Evolutionary conservation across 1,140 invertebrate genomes (phyloP).

Genomic region (Polyergus mexicanus): DNA sequence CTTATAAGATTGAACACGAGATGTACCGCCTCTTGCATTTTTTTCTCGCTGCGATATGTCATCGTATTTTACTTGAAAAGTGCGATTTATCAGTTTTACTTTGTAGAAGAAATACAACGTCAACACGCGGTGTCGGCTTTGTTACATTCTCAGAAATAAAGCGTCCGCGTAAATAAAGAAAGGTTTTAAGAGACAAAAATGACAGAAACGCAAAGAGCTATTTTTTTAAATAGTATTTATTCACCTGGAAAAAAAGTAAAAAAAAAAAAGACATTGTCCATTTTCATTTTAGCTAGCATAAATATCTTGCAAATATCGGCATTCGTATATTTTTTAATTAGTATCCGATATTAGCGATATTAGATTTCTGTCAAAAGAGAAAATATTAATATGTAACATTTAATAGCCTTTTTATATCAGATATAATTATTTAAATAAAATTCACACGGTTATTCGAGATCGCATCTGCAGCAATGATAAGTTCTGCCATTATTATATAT

Average conservation of each 20-base stretch:
- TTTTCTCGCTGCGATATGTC: conserved; percentile 22
- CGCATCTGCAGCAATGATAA: neutral
- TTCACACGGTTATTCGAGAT: neutral
- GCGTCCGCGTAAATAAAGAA: conserved; percentile 13
- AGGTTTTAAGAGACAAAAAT: neutral
- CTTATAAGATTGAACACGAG: conserved; percentile 62
- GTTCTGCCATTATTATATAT: neutral
- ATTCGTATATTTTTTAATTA: neutral
- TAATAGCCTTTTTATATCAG: neutral
- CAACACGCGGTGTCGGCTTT: neutral
- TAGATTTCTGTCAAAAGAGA: neutral
- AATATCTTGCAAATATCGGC: conserved; percentile 18
- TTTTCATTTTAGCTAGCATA: neutral
- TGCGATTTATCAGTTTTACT: conserved; percentile 15
- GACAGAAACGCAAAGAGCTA: neutral
- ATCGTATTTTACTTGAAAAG: conserved; percentile 29
- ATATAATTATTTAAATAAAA: neutral
- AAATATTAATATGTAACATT: neutral
- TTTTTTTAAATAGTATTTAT: conserved; percentile 27
- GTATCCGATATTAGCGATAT: neutral
- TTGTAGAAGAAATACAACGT: conserved; percentile 23
- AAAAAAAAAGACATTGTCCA: neutral
- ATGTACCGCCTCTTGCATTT: conserved; percentile 5
- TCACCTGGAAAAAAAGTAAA: neutral
- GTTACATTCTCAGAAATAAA: conserved; percentile 21